A percentile compares a stretch with the other conserved stretches of the same genome.
phyloP scores from a whole-genome alignment of 2,113 vertebrate species.

The Pomatostomus ruficeps region DNA sequence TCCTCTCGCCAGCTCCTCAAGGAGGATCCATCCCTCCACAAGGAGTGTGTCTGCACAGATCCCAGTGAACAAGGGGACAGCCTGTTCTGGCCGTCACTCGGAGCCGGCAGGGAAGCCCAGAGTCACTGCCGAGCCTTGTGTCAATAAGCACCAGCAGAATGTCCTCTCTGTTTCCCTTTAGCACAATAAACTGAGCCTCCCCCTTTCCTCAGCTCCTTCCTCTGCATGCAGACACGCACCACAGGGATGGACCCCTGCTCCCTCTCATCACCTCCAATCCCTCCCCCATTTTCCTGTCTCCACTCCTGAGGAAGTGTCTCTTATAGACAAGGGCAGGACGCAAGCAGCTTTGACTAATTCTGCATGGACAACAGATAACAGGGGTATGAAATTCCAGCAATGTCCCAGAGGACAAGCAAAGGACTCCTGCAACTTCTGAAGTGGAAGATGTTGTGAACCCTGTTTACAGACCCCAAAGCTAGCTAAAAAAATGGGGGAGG shows the following conservation, averaged over 20 bases:
- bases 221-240: neutral
- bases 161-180: slow-evolving; percentile 47
- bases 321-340: neutral
- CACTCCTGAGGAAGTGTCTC: neutral
- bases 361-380: neutral
- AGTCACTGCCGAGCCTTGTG: slow-evolving; percentile 35
- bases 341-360: neutral
- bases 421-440: neutral
- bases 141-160: slow-evolving; percentile 58
- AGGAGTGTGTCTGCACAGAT: neutral
- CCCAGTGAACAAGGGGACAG: neutral
- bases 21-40: neutral
- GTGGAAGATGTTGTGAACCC: neutral
- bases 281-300: slow-evolving; percentile 28
- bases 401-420: neutral
- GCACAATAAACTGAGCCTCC: slow-evolving; percentile 54
- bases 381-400: neutral
- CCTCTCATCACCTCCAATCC: neutral
- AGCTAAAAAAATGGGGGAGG: neutral
- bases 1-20: neutral
- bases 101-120: neutral
- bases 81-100: neutral
- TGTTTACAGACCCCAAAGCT: neutral
- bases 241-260: slow-evolving; percentile 18
- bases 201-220: slow-evolving; percentile 24